Conservation (phyloP, 2,797 vertebrate genomes). For the Sylvia borin region DNA sequence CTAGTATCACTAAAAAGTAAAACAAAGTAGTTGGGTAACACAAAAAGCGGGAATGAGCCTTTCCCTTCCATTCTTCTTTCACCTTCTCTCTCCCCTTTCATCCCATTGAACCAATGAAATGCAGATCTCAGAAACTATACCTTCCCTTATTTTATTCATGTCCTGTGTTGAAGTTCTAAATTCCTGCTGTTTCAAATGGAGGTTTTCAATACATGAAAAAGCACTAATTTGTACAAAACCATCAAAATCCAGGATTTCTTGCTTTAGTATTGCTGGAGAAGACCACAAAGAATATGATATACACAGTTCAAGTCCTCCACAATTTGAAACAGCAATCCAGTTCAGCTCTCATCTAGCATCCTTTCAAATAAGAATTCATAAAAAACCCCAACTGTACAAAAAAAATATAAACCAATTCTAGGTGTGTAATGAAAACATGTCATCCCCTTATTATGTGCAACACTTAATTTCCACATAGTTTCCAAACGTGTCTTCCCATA, state of each 20-base stretch:
- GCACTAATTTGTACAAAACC: not conserved
- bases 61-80: not conserved
- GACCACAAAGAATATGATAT: not conserved
- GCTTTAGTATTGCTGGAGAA: not conserved
- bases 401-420: not conserved
- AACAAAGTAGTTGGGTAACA: not conserved
- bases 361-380: not conserved
- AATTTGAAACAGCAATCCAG: not conserved
- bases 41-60: not conserved
- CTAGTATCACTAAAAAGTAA: not conserved
- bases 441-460: rapidly evolving
- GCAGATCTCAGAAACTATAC: not conserved
- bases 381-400: not conserved
- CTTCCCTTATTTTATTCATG: not conserved
- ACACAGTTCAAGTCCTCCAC: not conserved
- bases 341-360: not conserved
- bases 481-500: not conserved
- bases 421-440: not conserved
- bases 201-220: not conserved
- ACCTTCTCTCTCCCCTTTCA: not conserved
- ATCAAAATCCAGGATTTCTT: not conserved
- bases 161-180: not conserved
- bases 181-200: not conserved
- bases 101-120: not conserved
- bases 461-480: not conserved